phyloP scores from a whole-genome alignment of 2,888 invertebrate species.

The Toxonevra muliebris region DNA sequence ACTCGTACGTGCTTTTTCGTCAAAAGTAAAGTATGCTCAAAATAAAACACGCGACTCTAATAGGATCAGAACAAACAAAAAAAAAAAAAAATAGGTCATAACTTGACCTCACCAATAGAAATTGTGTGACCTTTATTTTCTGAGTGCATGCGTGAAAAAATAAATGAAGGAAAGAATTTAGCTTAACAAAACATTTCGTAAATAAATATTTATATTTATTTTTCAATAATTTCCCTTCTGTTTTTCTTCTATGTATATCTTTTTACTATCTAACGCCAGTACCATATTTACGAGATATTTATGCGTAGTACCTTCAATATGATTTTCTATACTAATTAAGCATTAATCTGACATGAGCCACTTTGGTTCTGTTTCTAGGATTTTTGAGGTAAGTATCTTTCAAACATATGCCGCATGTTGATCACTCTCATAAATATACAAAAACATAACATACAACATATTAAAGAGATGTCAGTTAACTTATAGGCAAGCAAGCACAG shows the following conservation, averaged over 20 bases:
- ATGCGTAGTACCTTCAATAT: too few species aligned
- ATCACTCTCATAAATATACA: constrained; percentile 44
- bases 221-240: neutral
- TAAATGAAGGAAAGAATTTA: constrained; percentile 22
- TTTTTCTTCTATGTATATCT: neutral
- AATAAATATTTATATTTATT: constrained; percentile 51
- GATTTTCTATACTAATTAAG: constrained; percentile 39
- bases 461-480: constrained; percentile 17
- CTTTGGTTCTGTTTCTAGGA: constrained; percentile 36
- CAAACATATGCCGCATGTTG: constrained; percentile 30
- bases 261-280: neutral
- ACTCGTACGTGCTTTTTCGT: neutral
- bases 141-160: constrained; percentile 39
- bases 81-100: constrained; percentile 45
- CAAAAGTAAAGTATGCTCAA: neutral
- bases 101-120: constrained; percentile 54
- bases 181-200: constrained; percentile 47
- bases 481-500: constrained; percentile 16
- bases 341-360: constrained; percentile 48
- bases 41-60: constrained; percentile 11
- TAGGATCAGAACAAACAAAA: constrained; percentile 27
- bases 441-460: constrained; percentile 16
- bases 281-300: too few species aligned
- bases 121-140: constrained; percentile 46
- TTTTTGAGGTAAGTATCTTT: neutral